Evolutionary conservation across 2,888 invertebrate species (phyloP).

Genomic region (Orthonevra nobilis): DNA sequence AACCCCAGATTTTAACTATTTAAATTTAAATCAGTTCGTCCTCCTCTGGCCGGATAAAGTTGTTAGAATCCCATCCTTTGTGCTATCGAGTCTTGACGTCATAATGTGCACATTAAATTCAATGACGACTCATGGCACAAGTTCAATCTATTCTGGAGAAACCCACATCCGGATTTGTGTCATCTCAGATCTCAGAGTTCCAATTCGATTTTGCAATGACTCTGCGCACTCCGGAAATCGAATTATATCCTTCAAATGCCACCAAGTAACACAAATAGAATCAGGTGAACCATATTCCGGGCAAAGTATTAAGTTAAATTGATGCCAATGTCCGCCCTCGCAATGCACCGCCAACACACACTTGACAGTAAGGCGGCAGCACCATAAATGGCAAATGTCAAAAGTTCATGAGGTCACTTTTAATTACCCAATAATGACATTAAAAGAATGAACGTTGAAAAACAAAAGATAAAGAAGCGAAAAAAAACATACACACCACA

Average conservation of each 20-base stretch:
- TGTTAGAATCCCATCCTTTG: no score
- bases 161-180: no score
- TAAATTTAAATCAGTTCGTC: no score
- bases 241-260: slow-evolving; percentile 64
- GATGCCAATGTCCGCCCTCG: slow-evolving; percentile 1
- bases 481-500: slow-evolving; percentile 38
- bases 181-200: no score
- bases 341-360: slow-evolving; percentile 9
- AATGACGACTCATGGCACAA: no score
- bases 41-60: no score
- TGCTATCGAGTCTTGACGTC: no score
- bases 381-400: slow-evolving; percentile 57
- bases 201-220: slow-evolving; percentile 25
- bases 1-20: no score
- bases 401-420: slow-evolving; percentile 66
- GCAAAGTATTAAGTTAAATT: neutral
- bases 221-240: slow-evolving; percentile 49
- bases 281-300: slow-evolving; percentile 36
- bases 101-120: no score
- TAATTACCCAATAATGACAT: slow-evolving; percentile 67
- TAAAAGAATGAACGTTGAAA: slow-evolving; percentile 33
- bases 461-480: slow-evolving; percentile 1
- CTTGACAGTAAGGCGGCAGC: no score
- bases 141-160: no score
- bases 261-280: slow-evolving; percentile 56